Percentiles rank a stretch among this genome's conserved stretches.
Conservation (phyloP, 2,888 invertebrate species). For the Uloborus plumipes region DNA sequence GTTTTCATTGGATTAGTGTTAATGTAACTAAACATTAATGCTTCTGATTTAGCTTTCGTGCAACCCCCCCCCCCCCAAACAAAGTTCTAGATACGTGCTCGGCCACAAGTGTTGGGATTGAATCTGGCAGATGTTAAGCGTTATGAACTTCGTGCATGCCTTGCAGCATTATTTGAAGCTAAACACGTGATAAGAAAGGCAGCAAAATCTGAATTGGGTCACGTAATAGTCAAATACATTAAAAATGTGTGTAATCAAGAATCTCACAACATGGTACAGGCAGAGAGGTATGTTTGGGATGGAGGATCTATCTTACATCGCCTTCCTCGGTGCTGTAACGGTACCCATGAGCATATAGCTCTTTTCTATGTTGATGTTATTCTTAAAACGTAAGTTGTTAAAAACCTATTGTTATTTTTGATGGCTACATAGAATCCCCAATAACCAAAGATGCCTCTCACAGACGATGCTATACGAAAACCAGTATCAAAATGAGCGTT, state of each 20-base stretch:
- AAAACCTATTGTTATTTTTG: slow-evolving; percentile 4
- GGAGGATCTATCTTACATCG: slow-evolving; percentile 13
- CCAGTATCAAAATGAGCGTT: too few relatives aligned
- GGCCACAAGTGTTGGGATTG: too few relatives aligned
- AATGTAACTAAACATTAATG: too few relatives aligned
- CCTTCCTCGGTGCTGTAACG: not conserved
- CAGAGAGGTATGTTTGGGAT: slow-evolving; percentile 11
- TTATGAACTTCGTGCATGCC: slow-evolving; percentile 4
- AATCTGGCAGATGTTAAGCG: slow-evolving; percentile 5
- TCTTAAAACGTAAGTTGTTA: slow-evolving; percentile 7
- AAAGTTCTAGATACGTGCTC: too few relatives aligned
- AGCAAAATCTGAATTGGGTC: slow-evolving; percentile 3
- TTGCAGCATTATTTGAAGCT: slow-evolving; percentile 3
- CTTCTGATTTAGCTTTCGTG: too few relatives aligned
- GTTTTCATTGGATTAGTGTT: too few relatives aligned
- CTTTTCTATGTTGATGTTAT: not conserved
- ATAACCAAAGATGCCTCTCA: too few relatives aligned
- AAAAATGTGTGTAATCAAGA: not conserved
- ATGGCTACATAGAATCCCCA: not conserved
- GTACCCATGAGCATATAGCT: not conserved
- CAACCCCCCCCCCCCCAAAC: too few relatives aligned
- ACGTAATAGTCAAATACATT: slow-evolving; percentile 8
- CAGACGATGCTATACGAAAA: too few relatives aligned
- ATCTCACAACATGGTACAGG: not conserved
- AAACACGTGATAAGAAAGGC: slow-evolving; percentile 2